phyloP scores from a whole-genome alignment of 92 coral and sea anemone species.

The Phymanthus crucifer region DNA sequence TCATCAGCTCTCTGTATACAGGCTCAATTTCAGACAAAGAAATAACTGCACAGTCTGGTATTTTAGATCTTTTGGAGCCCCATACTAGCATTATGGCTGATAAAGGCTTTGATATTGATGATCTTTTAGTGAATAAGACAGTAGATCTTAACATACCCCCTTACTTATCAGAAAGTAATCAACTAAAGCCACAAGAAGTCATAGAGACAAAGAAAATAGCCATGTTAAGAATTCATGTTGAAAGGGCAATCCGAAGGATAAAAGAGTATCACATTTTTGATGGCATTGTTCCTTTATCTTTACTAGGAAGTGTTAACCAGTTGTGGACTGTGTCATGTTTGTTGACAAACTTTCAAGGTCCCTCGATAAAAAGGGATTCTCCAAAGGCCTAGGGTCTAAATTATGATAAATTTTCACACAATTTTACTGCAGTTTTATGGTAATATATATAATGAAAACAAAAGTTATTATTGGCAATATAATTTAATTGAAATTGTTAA shows the following conservation, averaged over 20 bases:
- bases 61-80: conserved; percentile 29
- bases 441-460: neutral
- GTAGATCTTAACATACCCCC: neutral
- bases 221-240: conserved; percentile 6
- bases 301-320: conserved; percentile 39
- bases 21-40: conserved; percentile 44
- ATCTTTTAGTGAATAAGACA: conserved; percentile 13
- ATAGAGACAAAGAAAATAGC: neutral
- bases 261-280: conserved; percentile 53
- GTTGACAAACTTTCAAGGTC: conserved; percentile 53
- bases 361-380: conserved; percentile 4
- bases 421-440: too few relatives aligned
- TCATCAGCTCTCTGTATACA: conserved; percentile 30
- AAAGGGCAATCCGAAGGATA: conserved; percentile 35
- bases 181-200: neutral
- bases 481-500: neutral
- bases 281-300: conserved; percentile 31
- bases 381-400: too few relatives aligned
- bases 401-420: too few relatives aligned
- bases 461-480: neutral
- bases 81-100: conserved; percentile 41
- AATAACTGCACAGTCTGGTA: conserved; percentile 27
- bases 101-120: conserved; percentile 49
- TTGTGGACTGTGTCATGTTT: conserved; percentile 39
- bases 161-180: neutral